phyloP scores from a whole-genome alignment of 2,113 vertebrate genomes.

The Micromys minutus region DNA sequence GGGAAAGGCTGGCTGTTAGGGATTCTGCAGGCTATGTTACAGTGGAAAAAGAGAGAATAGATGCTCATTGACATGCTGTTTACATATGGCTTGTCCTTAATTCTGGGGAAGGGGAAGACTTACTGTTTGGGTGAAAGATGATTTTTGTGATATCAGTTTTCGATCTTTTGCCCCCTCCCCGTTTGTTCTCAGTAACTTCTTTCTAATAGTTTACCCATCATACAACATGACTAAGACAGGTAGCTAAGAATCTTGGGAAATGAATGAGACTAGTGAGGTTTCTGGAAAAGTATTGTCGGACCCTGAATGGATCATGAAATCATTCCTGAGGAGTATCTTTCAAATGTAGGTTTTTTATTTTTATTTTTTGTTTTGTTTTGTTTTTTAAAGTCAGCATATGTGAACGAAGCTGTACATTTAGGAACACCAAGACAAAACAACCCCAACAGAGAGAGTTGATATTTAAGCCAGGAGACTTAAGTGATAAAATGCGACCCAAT shows the following conservation, averaged over 20 bases:
- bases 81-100: background rate
- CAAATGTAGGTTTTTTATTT: too few species aligned
- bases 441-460: slow-evolving; percentile 24
- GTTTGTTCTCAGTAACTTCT: background rate
- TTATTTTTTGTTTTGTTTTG: too few species aligned
- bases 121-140: background rate
- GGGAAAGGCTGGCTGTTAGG: background rate
- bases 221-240: background rate
- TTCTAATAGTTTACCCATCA: background rate
- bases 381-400: background rate
- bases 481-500: slow-evolving; percentile 10
- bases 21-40: background rate
- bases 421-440: background rate
- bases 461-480: slow-evolving; percentile 1
- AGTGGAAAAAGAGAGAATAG: background rate
- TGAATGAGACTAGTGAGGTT: background rate
- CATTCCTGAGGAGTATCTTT: background rate
- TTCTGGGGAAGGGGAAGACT: background rate
- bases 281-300: background rate
- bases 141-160: slow-evolving; percentile 1
- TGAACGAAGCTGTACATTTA: background rate
- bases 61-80: background rate
- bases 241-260: background rate
- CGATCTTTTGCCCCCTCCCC: background rate
- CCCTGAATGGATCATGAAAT: background rate